Percentiles rank a stretch among this genome's conserved stretches.
Evolutionary conservation across 2,888 invertebrate genomes (phyloP).

Genomic region (Saturnia japonica): DNA sequence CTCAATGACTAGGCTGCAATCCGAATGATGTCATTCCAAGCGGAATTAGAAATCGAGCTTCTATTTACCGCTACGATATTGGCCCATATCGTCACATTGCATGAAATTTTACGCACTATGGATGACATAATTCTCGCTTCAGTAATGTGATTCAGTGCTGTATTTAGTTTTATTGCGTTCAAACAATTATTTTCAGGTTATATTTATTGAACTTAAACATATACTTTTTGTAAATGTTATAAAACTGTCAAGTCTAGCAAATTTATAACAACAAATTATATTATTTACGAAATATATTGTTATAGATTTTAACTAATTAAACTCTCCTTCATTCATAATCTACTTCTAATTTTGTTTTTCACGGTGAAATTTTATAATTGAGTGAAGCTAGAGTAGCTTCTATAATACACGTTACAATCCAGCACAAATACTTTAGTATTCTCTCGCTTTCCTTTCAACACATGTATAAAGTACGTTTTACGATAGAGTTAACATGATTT

Average conservation of each 20-base stretch:
- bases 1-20: slow-evolving; percentile 33
- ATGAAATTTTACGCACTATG: slow-evolving; percentile 42
- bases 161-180: slow-evolving; percentile 8
- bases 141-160: slow-evolving; percentile 23
- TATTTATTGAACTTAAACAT: not conserved
- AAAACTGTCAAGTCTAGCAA: no score
- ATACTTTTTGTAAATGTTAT: not conserved
- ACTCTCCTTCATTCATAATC: no score
- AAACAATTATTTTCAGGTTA: not conserved
- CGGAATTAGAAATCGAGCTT: slow-evolving; percentile 44
- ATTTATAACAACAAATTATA: no score
- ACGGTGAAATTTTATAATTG: not conserved
- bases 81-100: slow-evolving; percentile 52
- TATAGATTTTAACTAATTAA: no score
- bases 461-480: not conserved
- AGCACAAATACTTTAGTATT: not conserved
- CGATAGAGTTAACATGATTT: not conserved
- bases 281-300: no score
- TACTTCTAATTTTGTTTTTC: not conserved
- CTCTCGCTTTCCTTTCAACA: not conserved
- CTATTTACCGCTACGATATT: slow-evolving; percentile 32
- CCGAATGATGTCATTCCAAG: slow-evolving; percentile 45
- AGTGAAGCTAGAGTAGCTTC: not conserved
- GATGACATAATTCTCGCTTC: slow-evolving; percentile 33
- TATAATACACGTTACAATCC: not conserved